Evolutionary conservation across 2,888 invertebrate species (phyloP), one percentile per base, ranked within the genome.

Genomic region (Crocallis elinguaria): DNA sequence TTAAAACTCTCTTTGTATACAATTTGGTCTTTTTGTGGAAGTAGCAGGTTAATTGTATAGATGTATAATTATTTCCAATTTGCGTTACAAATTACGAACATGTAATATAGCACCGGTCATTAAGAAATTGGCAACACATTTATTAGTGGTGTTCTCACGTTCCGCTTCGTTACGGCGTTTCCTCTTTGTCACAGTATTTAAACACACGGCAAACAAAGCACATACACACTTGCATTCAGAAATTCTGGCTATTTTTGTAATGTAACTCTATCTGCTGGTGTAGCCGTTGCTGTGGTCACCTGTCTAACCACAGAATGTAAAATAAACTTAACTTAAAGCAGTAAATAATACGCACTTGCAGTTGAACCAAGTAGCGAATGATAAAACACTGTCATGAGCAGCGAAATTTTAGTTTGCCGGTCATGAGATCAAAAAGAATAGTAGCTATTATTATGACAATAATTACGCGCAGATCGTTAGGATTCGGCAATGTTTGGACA

Each of bases 111-210:
- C 23, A 30, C 23, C 2, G 23, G 38, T 25, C 16, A 19, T 32
- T 39, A 25, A 43, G 11, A 41, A 44, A 50, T 32, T 43, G 27
- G 50, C 32, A 50, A 44, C 14, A 14, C 43, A 33, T 44, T 25
- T 33, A 37, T 37, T 37, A 21, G 33, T 16, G 50, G 39, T 33
- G 44, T 44, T 51, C 41, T 36, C 49, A 42, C 35, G 49, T 49
- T 49, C 19, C 32, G 44, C 23, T 39, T 46, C 17, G 46, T 25
- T 19, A 32, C 32, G 13, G 17, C 17, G 43, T 50, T 50, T 50
- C 27, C 43, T 23, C 13, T 49, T 36, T 44, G 50, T 44, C 44
- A 44, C 44, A 39, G 37, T 30, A 25, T 43, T 51, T 51, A 44
- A 33, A 32, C 5, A 43, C 14, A 33, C 13, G 21, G 11, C 2